Evolutionary conservation across 2,888 invertebrate genomes (phyloP), one percentile per base, ranked within the genome.

Genomic region (Cotesia congregata): DNA sequence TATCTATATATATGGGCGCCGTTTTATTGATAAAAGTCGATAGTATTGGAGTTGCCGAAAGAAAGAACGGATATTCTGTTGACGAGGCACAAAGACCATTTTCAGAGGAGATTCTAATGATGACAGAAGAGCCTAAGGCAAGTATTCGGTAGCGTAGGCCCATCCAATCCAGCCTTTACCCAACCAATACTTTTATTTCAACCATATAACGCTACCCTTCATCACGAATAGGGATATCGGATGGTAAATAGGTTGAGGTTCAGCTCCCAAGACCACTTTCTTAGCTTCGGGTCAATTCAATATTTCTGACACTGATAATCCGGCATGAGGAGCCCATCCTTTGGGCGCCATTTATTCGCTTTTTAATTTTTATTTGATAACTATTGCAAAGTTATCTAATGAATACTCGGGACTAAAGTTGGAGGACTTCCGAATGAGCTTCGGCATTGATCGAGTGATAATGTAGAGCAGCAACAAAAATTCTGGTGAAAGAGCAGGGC

Each of bases 21-120:
- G 50, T 50, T 1, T 6, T 50, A 50, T 50, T 6, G 30, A 30
- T 20, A 30, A 65, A 30, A 64, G 20, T 60, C 20, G 20, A 70
- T 50, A 38, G 59, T 60, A 38, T 30, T 30, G 15, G 15, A 61
- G 39, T 9, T 59, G 59, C 5, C 9, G 39, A 17, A 41, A 68
- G 65, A 38, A 65, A 65, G 12, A 65, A 65, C 59, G 59, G n/a
- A 38, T 9, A 61, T 30, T 38, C 65, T 38, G 65, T 65, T 65
- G 65, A 41, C 59, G 38, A 59, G n/a, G 17, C 67, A 65, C 67
- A 38, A 65, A 65, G 59, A 67, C n/a, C 67, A 64, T 60, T 73
- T 76, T 77, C 64, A 75, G 71, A 70, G 75, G 79, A 83, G 83
- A 83, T 86, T 87, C 86, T 88, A 87, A 88, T 86, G 87, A 87